These are phyloP conservation scores for Dinoponera quadriceps DNA, from an alignment of 1,140 invertebrate species.

Conservation along the genomic window DNA sequence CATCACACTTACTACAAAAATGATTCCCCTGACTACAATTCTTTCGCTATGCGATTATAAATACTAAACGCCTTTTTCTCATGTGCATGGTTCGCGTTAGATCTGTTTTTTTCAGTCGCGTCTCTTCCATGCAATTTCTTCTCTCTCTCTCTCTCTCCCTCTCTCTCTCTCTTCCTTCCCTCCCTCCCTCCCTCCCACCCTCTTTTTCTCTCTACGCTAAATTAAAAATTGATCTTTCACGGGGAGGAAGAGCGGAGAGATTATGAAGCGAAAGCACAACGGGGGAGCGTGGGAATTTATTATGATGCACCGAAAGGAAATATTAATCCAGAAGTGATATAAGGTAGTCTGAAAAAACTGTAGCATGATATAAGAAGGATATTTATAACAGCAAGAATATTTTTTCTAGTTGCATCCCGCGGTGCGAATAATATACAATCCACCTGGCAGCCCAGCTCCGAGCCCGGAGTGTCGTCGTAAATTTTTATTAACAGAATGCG, in stretches of 20 bases:
- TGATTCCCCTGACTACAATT: too few species aligned
- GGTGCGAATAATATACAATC: conserved; percentile 14
- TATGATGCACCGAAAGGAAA: neutral
- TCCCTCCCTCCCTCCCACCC: too few species aligned
- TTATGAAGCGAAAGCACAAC: neutral
- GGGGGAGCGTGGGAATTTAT: neutral
- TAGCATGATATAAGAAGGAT: neutral
- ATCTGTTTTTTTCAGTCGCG: too few species aligned
- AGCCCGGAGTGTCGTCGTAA: neutral
- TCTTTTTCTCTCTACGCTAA: too few species aligned
- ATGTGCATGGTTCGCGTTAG: too few species aligned
- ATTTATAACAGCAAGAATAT: conserved; percentile 21
- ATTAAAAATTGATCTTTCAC: too few species aligned
- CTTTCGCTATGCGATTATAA: too few species aligned
- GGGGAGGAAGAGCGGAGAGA: neutral
- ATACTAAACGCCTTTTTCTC: too few species aligned
- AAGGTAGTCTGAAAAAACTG: neutral
- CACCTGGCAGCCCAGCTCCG: neutral
- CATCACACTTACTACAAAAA: too few species aligned
- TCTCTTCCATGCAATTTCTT: too few species aligned
- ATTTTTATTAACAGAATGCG: conserved; percentile 50
- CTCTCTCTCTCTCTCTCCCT: too few species aligned
- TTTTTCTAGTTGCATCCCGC: neutral
- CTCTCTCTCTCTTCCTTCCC: too few species aligned
- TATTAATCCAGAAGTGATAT: conserved; percentile 10